A percentile compares a stretch with the other conserved stretches of the same genome.
Evolutionary conservation across 2,888 invertebrate genomes (phyloP).

Genomic region (Ormyrus thymus): DNA sequence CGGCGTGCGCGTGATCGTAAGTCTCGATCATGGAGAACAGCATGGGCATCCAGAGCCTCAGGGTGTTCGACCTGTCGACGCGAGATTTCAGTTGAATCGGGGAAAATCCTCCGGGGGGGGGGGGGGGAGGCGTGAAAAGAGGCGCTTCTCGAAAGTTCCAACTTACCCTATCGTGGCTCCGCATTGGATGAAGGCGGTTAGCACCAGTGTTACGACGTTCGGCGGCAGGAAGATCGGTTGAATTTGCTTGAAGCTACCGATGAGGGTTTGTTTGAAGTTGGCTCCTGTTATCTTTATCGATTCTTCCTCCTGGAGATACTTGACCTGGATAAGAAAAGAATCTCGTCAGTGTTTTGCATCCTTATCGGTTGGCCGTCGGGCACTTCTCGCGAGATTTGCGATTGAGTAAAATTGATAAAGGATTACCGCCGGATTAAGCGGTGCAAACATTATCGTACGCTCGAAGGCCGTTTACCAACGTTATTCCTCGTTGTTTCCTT

Average conservation of each 20-base stretch:
- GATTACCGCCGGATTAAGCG: no score
- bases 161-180: constrained; percentile 81
- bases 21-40: constrained; percentile 84
- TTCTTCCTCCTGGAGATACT: constrained; percentile 71
- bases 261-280: constrained; percentile 75
- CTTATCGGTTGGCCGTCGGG: no score
- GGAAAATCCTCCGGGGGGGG: not conserved
- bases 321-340: constrained; percentile 71
- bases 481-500: no score
- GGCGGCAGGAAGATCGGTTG: constrained; percentile 82
- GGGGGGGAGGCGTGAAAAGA: not conserved
- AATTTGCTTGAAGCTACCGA: constrained; percentile 80
- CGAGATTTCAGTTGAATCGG: not conserved
- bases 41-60: constrained; percentile 92
- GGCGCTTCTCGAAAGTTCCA: not conserved
- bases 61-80: constrained; percentile 82
- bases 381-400: no score
- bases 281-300: constrained; percentile 66
- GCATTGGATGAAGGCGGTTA: constrained; percentile 82
- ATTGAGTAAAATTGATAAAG: no score
- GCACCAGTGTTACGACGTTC: constrained; percentile 79
- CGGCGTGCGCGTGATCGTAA: constrained; percentile 67
- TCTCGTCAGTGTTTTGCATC: no score
- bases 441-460: no score
- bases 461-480: no score